Percentiles rank a stretch among this genome's conserved stretches.
Evolutionary conservation across 2,797 vertebrate genomes (phyloP).

Genomic region (Euthynnus affinis): DNA sequence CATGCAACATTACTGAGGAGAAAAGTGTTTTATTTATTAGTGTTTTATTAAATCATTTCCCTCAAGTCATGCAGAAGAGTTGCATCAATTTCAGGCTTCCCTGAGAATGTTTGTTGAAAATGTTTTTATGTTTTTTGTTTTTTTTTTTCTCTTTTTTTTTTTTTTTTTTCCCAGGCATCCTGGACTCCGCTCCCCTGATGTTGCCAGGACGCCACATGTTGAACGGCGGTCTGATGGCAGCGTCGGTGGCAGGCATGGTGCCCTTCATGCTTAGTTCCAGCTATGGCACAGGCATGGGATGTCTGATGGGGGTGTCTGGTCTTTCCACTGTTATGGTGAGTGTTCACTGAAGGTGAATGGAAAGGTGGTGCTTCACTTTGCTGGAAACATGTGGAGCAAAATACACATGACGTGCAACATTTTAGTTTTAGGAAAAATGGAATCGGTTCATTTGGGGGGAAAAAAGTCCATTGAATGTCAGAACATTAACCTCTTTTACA

Average conservation of each 20-base stretch:
- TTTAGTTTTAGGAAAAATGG: not conserved
- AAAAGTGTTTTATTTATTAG: conserved; percentile 20
- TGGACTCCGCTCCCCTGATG: conserved; percentile 80
- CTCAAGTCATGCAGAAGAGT: not conserved
- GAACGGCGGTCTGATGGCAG: conserved; percentile 83
- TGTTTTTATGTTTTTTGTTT: not conserved
- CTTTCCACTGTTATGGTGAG: conserved; percentile 86
- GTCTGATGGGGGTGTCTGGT: conserved; percentile 81
- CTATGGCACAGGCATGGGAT: conserved; percentile 83
- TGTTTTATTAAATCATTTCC: conserved; percentile 40
- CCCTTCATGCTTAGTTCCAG: conserved; percentile 83
- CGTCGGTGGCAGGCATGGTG: conserved; percentile 79
- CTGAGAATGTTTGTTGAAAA: conserved; percentile 13
- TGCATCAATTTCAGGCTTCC: not conserved
- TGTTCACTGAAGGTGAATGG: not conserved
- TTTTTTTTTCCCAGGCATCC: conserved; percentile 68
- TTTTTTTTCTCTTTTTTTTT: not conserved
- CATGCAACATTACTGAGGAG: conserved; percentile 13
- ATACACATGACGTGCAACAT: not conserved
- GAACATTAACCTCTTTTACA: conserved; percentile 2
- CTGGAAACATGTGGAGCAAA: not conserved
- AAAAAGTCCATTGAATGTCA: not conserved
- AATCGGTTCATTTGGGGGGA: not conserved
- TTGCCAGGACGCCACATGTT: conserved; percentile 85
- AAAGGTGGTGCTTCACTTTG: not conserved